Conservation (phyloP, 1,140 invertebrate species). For the Drosophila setifemur region DNA sequence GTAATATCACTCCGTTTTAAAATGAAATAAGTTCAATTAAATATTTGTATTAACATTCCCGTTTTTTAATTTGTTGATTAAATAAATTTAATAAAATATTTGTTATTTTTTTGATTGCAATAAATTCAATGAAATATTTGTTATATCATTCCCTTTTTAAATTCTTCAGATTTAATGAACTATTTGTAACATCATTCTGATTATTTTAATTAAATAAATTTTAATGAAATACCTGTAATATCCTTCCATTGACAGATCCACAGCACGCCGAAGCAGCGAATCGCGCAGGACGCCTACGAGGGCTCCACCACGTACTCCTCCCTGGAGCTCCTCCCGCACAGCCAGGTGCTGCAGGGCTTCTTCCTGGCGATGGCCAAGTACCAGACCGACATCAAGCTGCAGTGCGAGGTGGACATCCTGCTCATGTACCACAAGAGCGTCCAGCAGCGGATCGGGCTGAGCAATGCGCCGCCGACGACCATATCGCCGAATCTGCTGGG, state of each 20-base stretch:
- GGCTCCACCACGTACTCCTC: conserved; percentile 74
- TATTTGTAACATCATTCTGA: not conserved
- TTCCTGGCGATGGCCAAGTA: conserved; percentile 78
- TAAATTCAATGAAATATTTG: not conserved
- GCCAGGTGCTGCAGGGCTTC: conserved; percentile 77
- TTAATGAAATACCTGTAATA: not conserved
- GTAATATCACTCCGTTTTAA: not conserved
- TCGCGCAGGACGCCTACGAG: conserved; percentile 73
- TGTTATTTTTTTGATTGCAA: not conserved
- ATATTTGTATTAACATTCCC: not conserved
- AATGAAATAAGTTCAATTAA: not conserved
- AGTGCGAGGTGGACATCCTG: conserved; percentile 78
- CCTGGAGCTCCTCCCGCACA: conserved; percentile 75
- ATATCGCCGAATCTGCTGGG: conserved; percentile 80
- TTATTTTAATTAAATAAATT: too few relatives aligned
- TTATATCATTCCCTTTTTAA: not conserved
- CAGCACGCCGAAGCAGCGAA: conserved; percentile 76
- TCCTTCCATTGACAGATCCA: conserved; percentile 48
- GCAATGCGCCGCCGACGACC: conserved; percentile 70
- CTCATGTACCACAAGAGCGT: conserved; percentile 81
- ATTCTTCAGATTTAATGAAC: not conserved
- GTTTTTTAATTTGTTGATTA: too few relatives aligned
- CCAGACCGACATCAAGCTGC: conserved; percentile 67
- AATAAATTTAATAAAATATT: not conserved
- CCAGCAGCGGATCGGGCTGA: conserved; percentile 65